Conservation (phyloP, 2,888 invertebrate genomes). For the Tortrix viridana region DNA sequence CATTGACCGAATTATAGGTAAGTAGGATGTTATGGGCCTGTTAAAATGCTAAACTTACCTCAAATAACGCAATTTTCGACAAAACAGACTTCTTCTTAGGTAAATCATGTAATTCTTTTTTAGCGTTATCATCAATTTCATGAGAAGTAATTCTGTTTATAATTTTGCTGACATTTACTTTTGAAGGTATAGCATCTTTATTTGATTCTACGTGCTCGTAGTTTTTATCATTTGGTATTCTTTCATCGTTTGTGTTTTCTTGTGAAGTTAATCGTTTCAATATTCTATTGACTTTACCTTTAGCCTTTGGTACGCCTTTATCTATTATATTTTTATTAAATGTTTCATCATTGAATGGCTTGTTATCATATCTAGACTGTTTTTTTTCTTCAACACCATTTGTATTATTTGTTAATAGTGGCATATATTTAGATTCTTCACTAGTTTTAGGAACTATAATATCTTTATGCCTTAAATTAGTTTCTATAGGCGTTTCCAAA, state of each 20-base stretch:
- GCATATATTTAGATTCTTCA: constrained; percentile 18
- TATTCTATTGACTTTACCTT: constrained; percentile 62
- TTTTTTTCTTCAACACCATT: constrained; percentile 30
- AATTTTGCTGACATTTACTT: constrained; percentile 25
- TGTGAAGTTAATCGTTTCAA: constrained; percentile 50
- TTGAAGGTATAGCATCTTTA: background rate
- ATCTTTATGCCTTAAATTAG: constrained; percentile 2
- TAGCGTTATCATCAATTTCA: constrained; percentile 41
- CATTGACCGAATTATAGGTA: no score
- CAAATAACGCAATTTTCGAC: constrained; percentile 73
- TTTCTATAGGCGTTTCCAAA: constrained; percentile 1
- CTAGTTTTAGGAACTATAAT: background rate
- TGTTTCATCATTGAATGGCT: constrained; percentile 32
- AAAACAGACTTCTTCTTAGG: constrained; percentile 61
- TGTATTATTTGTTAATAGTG: constrained; percentile 13
- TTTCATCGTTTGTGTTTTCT: constrained; percentile 37
- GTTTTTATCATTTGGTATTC: constrained; percentile 39
- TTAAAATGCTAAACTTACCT: constrained; percentile 55
- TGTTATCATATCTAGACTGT: constrained; percentile 35
- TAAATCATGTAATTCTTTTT: constrained; percentile 47
- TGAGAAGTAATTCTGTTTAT: constrained; percentile 39
- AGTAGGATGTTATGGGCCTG: no score
- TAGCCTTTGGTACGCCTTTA: constrained; percentile 52
- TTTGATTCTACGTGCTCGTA: constrained; percentile 18
- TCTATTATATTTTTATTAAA: constrained; percentile 39